Base-by-base conservation (phyloP, 2,888 invertebrate species). In the Athalia rosae region DNA sequence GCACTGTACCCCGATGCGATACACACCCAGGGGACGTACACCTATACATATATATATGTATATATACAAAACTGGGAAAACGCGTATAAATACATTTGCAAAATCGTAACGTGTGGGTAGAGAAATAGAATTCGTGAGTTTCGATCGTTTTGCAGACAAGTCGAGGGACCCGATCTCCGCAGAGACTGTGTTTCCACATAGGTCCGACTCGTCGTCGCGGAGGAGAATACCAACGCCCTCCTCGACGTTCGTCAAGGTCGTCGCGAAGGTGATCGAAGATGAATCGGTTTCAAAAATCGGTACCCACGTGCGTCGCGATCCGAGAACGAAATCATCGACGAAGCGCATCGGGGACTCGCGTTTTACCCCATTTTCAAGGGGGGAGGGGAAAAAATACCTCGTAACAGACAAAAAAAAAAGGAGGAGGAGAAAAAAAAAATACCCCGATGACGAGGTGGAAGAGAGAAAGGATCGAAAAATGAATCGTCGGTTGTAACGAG, bases 291-390 rank as follows among this genome's bases (percentile, higher is more conserved):
- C n/a, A 28, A 28, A 2, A 28, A 28, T 28, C 45, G n/a, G 41
- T 53, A 50, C 50, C 50, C 50, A 53, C 81, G 82, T 80, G 81
- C 83, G 80, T 83, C 80, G 2, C 28, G 28, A 28, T 28, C 71
- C 79, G 79, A 86, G 84, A 86, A 85, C 84, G 82, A 84, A 80
- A 81, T 80, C 77, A 81, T 80, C 77, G 81, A 74, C 76, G 79
- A 79, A 77, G 66, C 80, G 56, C 62, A n/a, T 58, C 41, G 76
- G 80, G 80, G 78, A 76, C 74, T 78, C 79, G 78, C 79, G 78
- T 82, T 85, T 85, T 85, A 84, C 83, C 86, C 86, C 81, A 84
- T 84, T 85, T 84, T 58, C 28, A 59, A n/a, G n/a, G n/a, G n/a
- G n/a, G n/a, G n/a, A n/a, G n/a, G n/a, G 76, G n/a, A 79, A 77